These are phyloP conservation scores for Xylota segnis DNA, from an alignment of 2,888 invertebrate species.

Conservation along the genomic window DNA sequence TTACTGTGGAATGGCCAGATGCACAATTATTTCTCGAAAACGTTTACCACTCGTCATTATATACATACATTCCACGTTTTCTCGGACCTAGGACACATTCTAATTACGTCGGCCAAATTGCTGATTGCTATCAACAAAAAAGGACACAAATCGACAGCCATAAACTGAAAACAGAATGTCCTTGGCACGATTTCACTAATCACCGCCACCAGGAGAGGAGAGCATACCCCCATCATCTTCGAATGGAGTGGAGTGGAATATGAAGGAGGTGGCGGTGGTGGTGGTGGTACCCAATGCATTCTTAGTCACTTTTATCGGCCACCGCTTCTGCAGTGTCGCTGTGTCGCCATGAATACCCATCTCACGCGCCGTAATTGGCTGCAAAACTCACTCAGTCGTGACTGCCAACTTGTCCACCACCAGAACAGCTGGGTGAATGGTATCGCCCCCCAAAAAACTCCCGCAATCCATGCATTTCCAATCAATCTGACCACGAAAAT, in stretches of 20 bases:
- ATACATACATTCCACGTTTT: background rate
- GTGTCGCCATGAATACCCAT: background rate
- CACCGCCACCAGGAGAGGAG: background rate
- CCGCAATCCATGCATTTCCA: background rate
- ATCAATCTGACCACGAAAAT: background rate
- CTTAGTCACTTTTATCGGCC: background rate
- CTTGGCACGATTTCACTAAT: constrained; percentile 52
- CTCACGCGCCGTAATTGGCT: background rate
- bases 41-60: background rate
- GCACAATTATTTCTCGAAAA: background rate
- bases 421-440: constrained; percentile 56
- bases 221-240: background rate
- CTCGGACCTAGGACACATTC: background rate
- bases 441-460: background rate
- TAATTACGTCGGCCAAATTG: constrained; percentile 12
- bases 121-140: constrained; percentile 7
- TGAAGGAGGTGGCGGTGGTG: background rate
- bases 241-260: background rate
- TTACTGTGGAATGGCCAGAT: background rate
- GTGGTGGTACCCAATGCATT: background rate
- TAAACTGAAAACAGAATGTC: constrained; percentile 39
- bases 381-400: constrained; percentile 40
- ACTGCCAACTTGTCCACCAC: constrained; percentile 63
- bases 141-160: constrained; percentile 6
- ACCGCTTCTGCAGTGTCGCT: background rate